Evolutionary conservation across 2,888 invertebrate species (phyloP).

Genomic region (Lissocephala sabroskyi): DNA sequence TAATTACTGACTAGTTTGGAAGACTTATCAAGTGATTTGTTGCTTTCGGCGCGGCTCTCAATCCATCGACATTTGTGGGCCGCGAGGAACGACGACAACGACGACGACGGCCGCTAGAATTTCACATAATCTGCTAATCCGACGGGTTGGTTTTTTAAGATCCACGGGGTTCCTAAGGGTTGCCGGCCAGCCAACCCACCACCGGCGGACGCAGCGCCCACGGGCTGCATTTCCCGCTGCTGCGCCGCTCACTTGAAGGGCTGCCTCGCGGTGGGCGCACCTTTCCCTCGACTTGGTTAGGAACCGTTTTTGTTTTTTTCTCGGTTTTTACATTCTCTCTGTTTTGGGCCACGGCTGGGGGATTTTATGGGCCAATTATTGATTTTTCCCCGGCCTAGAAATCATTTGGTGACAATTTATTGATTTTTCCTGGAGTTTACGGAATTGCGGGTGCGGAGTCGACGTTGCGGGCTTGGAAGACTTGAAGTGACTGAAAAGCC

Average conservation of each 20-base stretch:
- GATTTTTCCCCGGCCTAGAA: constrained; percentile 36
- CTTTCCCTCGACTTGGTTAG: too few relatives aligned
- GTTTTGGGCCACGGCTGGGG: neutral
- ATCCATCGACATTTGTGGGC: constrained; percentile 15
- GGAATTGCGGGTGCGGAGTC: too few relatives aligned
- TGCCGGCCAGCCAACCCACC: constrained; percentile 21
- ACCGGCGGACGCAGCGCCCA: neutral
- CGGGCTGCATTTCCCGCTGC: neutral
- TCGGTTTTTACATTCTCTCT: constrained; percentile 4
- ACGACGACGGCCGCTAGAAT: constrained; percentile 40
- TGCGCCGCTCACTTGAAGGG: constrained; percentile 35
- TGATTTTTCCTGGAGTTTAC: too few relatives aligned
- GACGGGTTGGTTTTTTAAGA: constrained; percentile 17
- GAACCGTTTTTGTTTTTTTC: constrained; percentile 12
- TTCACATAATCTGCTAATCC: constrained; percentile 5
- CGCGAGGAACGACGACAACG: constrained; percentile 9
- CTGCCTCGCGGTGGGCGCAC: constrained; percentile 14
- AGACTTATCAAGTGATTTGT: constrained; percentile 74
- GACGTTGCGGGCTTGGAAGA: too few relatives aligned
- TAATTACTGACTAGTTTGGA: constrained; percentile 68
- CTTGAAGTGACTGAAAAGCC: constrained; percentile 58
- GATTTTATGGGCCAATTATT: constrained; percentile 27
- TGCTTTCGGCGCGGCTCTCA: constrained; percentile 37
- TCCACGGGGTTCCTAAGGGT: constrained; percentile 17
- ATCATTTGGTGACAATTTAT: constrained; percentile 6